Evolutionary conservation across 37 sponge, comb jelly and placozoan genomes (phyloP).

Genomic region (Chondrosia reniformis): DNA sequence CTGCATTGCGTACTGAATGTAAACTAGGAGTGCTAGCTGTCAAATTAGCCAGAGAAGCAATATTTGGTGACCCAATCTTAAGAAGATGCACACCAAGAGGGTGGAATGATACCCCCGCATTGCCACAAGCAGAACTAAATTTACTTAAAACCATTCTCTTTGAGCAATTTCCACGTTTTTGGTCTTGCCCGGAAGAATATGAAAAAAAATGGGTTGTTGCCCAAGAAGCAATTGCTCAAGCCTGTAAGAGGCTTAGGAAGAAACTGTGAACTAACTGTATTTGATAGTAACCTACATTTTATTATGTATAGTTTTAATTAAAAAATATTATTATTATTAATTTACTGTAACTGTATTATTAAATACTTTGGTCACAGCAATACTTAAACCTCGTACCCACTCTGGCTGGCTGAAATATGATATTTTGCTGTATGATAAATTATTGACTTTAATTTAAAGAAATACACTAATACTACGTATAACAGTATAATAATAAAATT

Average conservation of each 20-base stretch:
- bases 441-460: too few relatives aligned
- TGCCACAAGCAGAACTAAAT: slow-evolving; percentile 21
- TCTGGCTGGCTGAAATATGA: too few relatives aligned
- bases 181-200: neutral
- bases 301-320: neutral
- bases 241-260: slow-evolving; percentile 21
- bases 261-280: neutral
- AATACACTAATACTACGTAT: too few relatives aligned
- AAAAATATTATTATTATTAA: too few relatives aligned
- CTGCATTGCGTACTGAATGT: neutral
- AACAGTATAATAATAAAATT: neutral
- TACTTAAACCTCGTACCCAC: too few relatives aligned
- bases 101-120: neutral
- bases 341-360: too few relatives aligned
- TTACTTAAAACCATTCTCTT: neutral
- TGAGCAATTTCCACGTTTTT: neutral
- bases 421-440: too few relatives aligned
- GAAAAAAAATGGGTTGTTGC: neutral
- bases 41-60: slow-evolving; percentile 21
- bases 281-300: neutral
- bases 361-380: too few relatives aligned
- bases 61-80: slow-evolving; percentile 21
- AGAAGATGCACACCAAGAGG: slow-evolving; percentile 19
- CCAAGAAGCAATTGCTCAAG: slow-evolving; percentile 7
- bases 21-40: slow-evolving; percentile 14